Percentiles rank a stretch among this genome's conserved stretches.
These are phyloP conservation scores for Ochropleura plecta DNA, from an alignment of 2,888 invertebrate species.

Conservation along the genomic window DNA sequence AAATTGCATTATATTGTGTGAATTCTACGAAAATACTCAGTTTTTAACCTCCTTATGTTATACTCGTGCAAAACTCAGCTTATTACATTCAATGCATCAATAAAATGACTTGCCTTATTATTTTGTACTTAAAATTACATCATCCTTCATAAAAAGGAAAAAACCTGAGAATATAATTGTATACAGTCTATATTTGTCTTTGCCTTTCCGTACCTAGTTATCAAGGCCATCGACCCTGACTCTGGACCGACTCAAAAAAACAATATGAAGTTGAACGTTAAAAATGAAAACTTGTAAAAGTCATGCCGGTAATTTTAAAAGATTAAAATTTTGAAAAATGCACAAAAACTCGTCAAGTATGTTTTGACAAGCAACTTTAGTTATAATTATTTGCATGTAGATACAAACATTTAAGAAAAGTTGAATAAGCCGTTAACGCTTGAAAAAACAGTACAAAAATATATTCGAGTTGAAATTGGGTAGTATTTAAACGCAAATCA, in stretches of 20 bases:
- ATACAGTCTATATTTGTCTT: background rate
- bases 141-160: background rate
- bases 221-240: background rate
- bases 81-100: background rate
- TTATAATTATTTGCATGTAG: no score
- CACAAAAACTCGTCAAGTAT: background rate
- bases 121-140: background rate
- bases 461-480: background rate
- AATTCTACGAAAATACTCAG: background rate
- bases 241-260: background rate
- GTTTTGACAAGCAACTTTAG: background rate
- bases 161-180: background rate
- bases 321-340: background rate
- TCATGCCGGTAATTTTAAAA: background rate
- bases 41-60: background rate
- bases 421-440: no score
- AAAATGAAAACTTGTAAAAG: background rate
- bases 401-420: no score
- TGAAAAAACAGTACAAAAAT: background rate
- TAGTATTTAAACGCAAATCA: no score
- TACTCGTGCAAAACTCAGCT: background rate
- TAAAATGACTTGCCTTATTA: background rate
- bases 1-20: background rate
- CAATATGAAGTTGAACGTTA: background rate
- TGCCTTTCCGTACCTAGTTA: background rate